These are phyloP conservation scores for Platyrinchus mystaceus DNA, from an alignment of 2,797 vertebrate species.

Conservation along the genomic window DNA sequence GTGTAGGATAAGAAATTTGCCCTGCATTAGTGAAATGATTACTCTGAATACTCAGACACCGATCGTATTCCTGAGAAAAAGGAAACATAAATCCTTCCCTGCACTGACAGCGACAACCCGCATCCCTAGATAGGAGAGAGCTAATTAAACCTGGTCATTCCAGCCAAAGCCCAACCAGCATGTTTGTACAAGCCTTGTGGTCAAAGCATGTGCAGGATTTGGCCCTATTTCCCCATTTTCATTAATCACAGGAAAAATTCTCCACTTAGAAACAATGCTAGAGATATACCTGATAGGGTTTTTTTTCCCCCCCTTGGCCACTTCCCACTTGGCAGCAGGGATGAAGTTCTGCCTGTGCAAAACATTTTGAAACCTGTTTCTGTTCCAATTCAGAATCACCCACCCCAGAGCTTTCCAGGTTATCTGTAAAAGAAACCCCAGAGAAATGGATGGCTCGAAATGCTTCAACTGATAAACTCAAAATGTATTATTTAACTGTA, in stretches of 20 bases:
- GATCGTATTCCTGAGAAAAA: background rate
- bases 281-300: conserved; percentile 29
- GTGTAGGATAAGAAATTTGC: background rate
- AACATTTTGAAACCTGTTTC: conserved; percentile 12
- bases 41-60: background rate
- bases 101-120: background rate
- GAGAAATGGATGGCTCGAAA: conserved; percentile 10
- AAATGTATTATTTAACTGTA: background rate
- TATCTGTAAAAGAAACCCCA: conserved; percentile 38
- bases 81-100: conserved; percentile 31
- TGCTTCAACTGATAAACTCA: conserved; percentile 17
- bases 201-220: conserved; percentile 19
- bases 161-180: background rate
- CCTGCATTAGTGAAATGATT: background rate
- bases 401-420: conserved; percentile 1
- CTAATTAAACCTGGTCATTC: background rate
- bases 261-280: conserved; percentile 31
- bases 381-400: conserved; percentile 39
- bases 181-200: background rate
- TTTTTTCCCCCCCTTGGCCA: background rate
- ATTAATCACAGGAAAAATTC: conserved; percentile 47
- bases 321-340: conserved; percentile 35
- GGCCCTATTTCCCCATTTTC: conserved; percentile 19
- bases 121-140: background rate
- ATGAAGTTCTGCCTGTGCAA: conserved; percentile 24